Percentiles rank a stretch among this genome's conserved stretches.
Conservation (phyloP, 2,113 vertebrate genomes). For the Scomber japonicus region DNA sequence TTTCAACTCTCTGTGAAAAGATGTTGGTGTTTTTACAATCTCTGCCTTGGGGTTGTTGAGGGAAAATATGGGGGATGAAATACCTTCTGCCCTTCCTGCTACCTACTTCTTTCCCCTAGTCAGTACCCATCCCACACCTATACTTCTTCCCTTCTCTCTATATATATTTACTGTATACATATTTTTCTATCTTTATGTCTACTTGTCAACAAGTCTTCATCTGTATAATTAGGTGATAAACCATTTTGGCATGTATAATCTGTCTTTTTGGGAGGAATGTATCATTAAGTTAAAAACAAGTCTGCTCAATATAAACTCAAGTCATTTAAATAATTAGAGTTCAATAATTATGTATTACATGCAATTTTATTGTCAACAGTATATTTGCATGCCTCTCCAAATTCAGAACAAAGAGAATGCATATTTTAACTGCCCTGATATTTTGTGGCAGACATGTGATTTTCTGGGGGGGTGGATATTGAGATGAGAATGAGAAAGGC, state of each 20-base stretch:
- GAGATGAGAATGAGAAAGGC: conserved; percentile 82
- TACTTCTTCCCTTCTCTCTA: conserved; percentile 43
- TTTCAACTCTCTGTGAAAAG: conserved; percentile 79
- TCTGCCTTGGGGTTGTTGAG: conserved; percentile 83
- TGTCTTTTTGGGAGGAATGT: conserved; percentile 26
- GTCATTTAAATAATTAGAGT: neutral
- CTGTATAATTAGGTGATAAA: neutral
- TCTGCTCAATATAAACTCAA: neutral
- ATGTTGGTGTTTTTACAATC: conserved; percentile 88
- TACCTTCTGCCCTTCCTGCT: conserved; percentile 49
- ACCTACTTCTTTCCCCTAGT: conserved; percentile 42
- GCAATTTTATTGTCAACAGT: conserved; percentile 7
- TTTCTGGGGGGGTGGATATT: conserved; percentile 46
- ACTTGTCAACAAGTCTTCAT: conserved; percentile 27
- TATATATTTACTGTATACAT: conserved; percentile 34
- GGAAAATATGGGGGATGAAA: conserved; percentile 50
- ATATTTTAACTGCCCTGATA: conserved; percentile 29
- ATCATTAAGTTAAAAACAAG: conserved; percentile 16
- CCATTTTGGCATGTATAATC: conserved; percentile 37
- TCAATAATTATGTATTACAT: neutral
- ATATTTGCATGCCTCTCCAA: conserved; percentile 58
- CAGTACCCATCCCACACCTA: conserved; percentile 44
- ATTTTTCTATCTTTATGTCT: conserved; percentile 44
- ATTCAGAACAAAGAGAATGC: conserved; percentile 55
- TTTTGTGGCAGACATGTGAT: conserved; percentile 55